A percentile compares a stretch with the other conserved stretches of the same genome.
phyloP scores from a whole-genome alignment of 2,888 invertebrate species.

The Adela reaumurella region DNA sequence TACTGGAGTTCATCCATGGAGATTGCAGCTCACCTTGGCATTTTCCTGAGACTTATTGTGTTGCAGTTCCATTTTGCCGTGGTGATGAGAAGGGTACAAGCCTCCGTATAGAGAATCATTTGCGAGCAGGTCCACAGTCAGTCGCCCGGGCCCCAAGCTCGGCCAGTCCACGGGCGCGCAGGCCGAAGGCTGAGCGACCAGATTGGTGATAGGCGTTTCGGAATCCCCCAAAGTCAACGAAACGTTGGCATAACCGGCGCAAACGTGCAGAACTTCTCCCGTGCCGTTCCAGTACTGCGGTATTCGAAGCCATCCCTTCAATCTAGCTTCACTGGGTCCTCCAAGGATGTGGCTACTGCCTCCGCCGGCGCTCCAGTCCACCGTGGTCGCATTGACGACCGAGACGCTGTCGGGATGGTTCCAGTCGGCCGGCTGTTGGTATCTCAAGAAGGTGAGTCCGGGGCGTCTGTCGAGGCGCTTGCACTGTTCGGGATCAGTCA shows the following conservation, averaged over 20 bases:
- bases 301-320: slow-evolving; percentile 80
- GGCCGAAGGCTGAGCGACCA: slow-evolving; percentile 64
- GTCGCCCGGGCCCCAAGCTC: slow-evolving; percentile 59
- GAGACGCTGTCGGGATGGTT: slow-evolving; percentile 85
- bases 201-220: slow-evolving; percentile 55
- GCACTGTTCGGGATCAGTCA: slow-evolving; percentile 72
- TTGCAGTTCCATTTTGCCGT: slow-evolving; percentile 78
- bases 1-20: no score
- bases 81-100: slow-evolving; percentile 62
- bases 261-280: slow-evolving; percentile 68
- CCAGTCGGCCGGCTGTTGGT: slow-evolving; percentile 82
- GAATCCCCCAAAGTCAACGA: slow-evolving; percentile 56
- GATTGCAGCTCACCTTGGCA: slow-evolving; percentile 62
- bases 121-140: slow-evolving; percentile 65
- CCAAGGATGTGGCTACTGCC: slow-evolving; percentile 66
- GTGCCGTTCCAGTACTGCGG: slow-evolving; percentile 68
- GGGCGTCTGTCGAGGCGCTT: slow-evolving; percentile 75
- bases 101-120: slow-evolving; percentile 56
- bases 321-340: slow-evolving; percentile 69
- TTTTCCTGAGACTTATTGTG: slow-evolving; percentile 71
- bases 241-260: slow-evolving; percentile 74
- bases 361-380: slow-evolving; percentile 71
- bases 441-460: slow-evolving; percentile 84
- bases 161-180: slow-evolving; percentile 70
- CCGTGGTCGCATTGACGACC: slow-evolving; percentile 82